Percentiles rank a stretch among this genome's conserved stretches.
Conservation (phyloP, 2,888 invertebrate genomes). For the Perizoma flavofasciatum region DNA sequence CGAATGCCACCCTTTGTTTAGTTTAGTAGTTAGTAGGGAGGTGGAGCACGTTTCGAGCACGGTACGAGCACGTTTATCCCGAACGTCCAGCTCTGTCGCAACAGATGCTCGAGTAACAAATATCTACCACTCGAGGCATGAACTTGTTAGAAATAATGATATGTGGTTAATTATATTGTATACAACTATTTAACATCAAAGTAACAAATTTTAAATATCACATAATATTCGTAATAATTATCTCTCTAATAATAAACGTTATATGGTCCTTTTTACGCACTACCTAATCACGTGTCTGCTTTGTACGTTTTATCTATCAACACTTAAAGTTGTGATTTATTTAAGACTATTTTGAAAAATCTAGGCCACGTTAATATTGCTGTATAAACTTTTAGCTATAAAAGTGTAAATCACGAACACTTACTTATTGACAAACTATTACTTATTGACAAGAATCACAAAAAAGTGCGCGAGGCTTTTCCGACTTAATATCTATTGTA, state of each 20-base stretch:
- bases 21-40: not conserved
- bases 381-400: constrained; percentile 16
- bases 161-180: constrained; percentile 73
- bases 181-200: constrained; percentile 73
- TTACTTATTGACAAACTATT: no score
- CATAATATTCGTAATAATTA: constrained; percentile 79
- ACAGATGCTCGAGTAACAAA: no score
- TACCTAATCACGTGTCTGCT: constrained; percentile 62
- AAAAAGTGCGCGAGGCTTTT: constrained; percentile 21
- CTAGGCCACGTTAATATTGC: constrained; percentile 31
- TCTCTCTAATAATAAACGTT: constrained; percentile 62
- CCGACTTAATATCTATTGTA: not conserved
- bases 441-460: constrained; percentile 21
- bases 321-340: constrained; percentile 15
- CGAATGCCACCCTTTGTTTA: constrained; percentile 5
- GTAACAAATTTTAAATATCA: constrained; percentile 78
- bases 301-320: constrained; percentile 20
- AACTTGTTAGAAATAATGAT: constrained; percentile 75
- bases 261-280: constrained; percentile 71
- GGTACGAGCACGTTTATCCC: no score
- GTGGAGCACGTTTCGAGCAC: not conserved
- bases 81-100: no score
- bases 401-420: constrained; percentile 15
- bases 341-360: constrained; percentile 30
- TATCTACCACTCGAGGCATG: constrained; percentile 46